A percentile compares a stretch with the other conserved stretches of the same genome.
These are phyloP conservation scores for Drosophila fuyamai DNA, from an alignment of 1,140 invertebrate genomes.

Conservation along the genomic window DNA sequence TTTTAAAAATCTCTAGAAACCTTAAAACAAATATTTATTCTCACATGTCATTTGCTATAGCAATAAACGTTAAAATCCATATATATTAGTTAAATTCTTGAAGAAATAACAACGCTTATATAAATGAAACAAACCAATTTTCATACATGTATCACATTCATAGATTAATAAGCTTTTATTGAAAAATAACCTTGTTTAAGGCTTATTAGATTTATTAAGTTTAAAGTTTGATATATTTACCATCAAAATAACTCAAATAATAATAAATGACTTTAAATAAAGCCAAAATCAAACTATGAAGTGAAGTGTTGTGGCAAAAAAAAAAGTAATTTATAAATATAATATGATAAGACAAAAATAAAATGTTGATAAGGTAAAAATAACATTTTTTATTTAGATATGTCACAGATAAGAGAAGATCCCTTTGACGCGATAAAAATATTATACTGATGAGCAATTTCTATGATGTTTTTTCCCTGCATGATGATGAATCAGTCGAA, in stretches of 20 bases:
- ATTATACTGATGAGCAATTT: neutral
- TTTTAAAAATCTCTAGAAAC: too few relatives aligned
- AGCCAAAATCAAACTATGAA: neutral
- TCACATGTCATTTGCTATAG: too few relatives aligned
- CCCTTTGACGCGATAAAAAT: conserved; percentile 1
- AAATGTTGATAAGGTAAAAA: neutral
- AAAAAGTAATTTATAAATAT: neutral
- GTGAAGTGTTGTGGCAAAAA: too few relatives aligned
- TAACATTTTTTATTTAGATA: neutral
- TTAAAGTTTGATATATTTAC: neutral
- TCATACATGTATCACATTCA: too few relatives aligned
- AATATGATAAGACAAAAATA: neutral
- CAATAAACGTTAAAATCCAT: too few relatives aligned
- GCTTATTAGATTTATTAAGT: neutral
- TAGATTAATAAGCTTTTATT: too few relatives aligned
- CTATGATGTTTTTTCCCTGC: neutral
- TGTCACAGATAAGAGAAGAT: conserved; percentile 14
- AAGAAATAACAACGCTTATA: too few relatives aligned
- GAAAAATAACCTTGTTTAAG: too few relatives aligned
- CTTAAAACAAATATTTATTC: too few relatives aligned
- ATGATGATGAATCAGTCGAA: neutral
- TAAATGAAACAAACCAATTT: too few relatives aligned
- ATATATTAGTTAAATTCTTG: too few relatives aligned
- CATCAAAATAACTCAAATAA: too few relatives aligned
- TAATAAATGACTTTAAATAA: neutral